Evolutionary conservation across 35 echinoderm and acorn worm species (phyloP).

Genomic region (Heliocidaris erythrogramma): DNA sequence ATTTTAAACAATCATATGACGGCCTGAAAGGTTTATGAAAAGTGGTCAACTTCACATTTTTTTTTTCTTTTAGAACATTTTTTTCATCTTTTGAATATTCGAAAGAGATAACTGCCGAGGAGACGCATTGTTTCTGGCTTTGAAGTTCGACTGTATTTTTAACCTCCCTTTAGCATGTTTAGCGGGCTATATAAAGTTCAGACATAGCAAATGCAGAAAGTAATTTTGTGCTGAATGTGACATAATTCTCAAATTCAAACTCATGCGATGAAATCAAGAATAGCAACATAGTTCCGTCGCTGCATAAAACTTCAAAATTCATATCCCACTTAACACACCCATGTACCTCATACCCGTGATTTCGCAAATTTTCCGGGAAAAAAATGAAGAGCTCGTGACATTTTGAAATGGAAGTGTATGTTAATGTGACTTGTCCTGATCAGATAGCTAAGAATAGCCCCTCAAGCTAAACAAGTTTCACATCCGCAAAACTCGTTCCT

Average conservation of each 20-base stretch:
- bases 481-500: neutral
- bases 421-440: neutral
- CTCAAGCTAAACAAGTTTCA: neutral
- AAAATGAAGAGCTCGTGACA: neutral
- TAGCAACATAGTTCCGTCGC: neutral
- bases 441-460: slow-evolving; percentile 1
- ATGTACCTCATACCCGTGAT: neutral
- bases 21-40: no score
- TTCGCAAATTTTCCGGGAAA: neutral
- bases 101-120: no score
- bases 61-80: no score
- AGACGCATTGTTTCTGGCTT: no score
- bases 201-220: neutral
- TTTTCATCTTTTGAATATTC: no score
- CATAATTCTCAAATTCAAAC: neutral
- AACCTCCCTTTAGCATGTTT: no score
- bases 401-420: slow-evolving; percentile 3
- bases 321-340: neutral
- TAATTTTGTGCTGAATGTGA: neutral
- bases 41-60: no score
- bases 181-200: no score
- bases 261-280: neutral
- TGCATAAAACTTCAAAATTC: neutral
- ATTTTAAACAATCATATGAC: no score
- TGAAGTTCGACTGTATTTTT: no score